Percentiles rank a stretch among this genome's conserved stretches.
These are phyloP conservation scores for Drosophila ananassae DNA, from an alignment of 1,140 invertebrate genomes.

Conservation along the genomic window DNA sequence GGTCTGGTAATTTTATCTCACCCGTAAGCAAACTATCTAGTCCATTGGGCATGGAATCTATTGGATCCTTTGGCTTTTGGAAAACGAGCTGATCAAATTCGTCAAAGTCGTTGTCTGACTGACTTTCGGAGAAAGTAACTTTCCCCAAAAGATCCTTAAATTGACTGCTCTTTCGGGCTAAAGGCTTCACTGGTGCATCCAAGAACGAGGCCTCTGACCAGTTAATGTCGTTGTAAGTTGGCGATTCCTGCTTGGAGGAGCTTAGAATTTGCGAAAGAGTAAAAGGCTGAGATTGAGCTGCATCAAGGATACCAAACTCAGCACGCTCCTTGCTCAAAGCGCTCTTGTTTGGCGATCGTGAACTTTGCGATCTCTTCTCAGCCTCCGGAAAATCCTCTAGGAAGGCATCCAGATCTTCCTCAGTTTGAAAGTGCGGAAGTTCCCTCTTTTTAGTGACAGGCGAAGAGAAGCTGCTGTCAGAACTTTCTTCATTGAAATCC, in stretches of 20 bases:
- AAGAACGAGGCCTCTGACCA: constrained; percentile 72
- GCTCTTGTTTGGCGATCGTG: constrained; percentile 54
- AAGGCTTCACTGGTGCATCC: constrained; percentile 46
- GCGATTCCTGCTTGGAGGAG: background rate
- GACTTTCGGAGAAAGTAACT: constrained; percentile 4
- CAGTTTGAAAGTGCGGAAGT: constrained; percentile 48
- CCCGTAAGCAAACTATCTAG: constrained; percentile 60
- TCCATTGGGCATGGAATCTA: constrained; percentile 55
- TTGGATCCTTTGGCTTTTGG: constrained; percentile 12
- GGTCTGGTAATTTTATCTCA: constrained; percentile 54
- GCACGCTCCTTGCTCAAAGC: constrained; percentile 65
- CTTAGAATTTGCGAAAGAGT: constrained; percentile 42
- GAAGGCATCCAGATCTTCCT: constrained; percentile 53
- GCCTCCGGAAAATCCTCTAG: constrained; percentile 9
- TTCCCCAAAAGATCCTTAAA: constrained; percentile 50
- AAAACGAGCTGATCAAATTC: constrained; percentile 66
- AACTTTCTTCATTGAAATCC: constrained; percentile 6
- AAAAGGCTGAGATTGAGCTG: constrained; percentile 55
- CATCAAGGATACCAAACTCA: constrained; percentile 77
- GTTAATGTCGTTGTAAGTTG: constrained; percentile 41
- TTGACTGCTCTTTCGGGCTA: constrained; percentile 48
- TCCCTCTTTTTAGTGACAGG: constrained; percentile 17
- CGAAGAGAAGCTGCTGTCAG: constrained; percentile 11
- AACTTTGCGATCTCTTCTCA: constrained; percentile 24
- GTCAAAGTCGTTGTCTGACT: constrained; percentile 47